Evolutionary conservation across 2,888 invertebrate genomes (phyloP).

Genomic region (Torymus tubicola): DNA sequence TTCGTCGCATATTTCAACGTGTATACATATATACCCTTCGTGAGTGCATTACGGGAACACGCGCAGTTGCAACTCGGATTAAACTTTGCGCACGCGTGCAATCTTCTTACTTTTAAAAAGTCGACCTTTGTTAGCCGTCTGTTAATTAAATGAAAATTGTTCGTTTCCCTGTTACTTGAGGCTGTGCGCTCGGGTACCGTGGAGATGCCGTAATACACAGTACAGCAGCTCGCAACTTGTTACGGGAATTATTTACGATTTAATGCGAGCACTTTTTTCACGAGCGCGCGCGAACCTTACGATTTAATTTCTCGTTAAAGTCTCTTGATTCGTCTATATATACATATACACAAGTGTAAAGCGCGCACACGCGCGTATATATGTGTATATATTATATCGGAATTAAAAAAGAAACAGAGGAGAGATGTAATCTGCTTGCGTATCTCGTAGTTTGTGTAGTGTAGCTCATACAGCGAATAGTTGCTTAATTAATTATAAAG

Average conservation of each 20-base stretch:
- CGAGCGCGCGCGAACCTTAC: not conserved
- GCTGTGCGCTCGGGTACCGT: conserved; percentile 24
- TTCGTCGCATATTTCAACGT: conserved; percentile 19
- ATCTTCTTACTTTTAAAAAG: not conserved
- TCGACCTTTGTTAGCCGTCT: conserved; percentile 34
- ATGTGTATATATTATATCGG: too few relatives aligned
- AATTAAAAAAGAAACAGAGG: too few relatives aligned
- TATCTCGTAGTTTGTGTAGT: too few relatives aligned
- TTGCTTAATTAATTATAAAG: too few relatives aligned
- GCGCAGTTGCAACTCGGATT: not conserved
- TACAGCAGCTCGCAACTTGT: conserved; percentile 18
- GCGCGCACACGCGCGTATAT: too few relatives aligned
- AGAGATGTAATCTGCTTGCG: too few relatives aligned
- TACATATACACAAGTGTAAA: too few relatives aligned
- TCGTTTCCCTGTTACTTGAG: conserved; percentile 27
- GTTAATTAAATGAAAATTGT: conserved; percentile 54
- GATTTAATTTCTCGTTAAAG: not conserved
- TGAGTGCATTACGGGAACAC: conserved; percentile 14
- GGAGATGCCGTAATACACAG: not conserved
- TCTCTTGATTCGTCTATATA: too few relatives aligned
- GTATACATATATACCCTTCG: not conserved
- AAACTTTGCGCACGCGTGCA: not conserved
- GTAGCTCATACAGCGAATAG: too few relatives aligned
- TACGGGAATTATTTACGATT: conserved; percentile 17
- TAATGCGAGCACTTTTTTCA: not conserved